Conservation (phyloP, 2,888 invertebrate genomes). For the Ophion ventricosus region DNA sequence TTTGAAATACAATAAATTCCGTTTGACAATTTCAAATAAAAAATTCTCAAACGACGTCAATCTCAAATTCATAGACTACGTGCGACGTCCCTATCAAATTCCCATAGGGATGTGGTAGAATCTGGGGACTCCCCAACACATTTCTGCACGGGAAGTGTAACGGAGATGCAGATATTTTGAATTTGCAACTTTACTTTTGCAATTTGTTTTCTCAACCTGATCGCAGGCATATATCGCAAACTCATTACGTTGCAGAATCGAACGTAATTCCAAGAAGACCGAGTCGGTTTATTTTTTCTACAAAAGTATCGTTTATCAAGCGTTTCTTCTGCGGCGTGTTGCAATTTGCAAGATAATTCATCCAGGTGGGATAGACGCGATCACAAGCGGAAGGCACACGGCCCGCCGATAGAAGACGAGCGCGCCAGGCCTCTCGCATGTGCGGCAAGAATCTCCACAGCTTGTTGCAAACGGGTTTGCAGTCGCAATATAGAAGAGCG, state of each 20-base stretch:
- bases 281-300: background rate
- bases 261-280: background rate
- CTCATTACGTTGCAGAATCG: background rate
- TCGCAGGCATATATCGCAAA: background rate
- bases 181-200: background rate
- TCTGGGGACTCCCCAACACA: no score
- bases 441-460: constrained; percentile 11
- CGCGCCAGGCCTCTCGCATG: constrained; percentile 17
- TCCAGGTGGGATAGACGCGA: background rate
- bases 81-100: no score
- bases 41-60: no score
- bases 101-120: no score
- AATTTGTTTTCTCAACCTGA: background rate
- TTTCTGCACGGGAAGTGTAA: no score
- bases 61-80: no score
- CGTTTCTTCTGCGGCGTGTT: background rate
- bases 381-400: background rate
- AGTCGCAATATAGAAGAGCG: background rate
- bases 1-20: no score
- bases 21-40: no score
- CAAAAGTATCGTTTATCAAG: background rate
- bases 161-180: no score
- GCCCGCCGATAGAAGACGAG: background rate
- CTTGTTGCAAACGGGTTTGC: background rate
- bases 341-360: constrained; percentile 4